A percentile compares a stretch with the other conserved stretches of the same genome.
These are phyloP conservation scores for Ispidina lecontei DNA, from an alignment of 2,797 vertebrate genomes.

Conservation along the genomic window DNA sequence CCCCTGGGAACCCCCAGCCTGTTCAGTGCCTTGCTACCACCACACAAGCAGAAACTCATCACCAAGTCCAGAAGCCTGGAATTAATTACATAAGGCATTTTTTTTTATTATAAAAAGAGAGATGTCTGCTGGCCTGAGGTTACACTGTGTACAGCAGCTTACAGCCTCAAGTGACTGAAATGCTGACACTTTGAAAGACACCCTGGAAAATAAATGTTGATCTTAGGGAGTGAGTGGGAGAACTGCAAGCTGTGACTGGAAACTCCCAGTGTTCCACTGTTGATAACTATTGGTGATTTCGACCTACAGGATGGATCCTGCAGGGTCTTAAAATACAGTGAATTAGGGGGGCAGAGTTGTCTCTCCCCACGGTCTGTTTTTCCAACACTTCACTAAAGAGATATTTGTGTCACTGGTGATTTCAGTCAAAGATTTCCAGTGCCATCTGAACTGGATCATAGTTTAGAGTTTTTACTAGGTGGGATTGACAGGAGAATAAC, in stretches of 20 bases:
- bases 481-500: not conserved
- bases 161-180: not conserved
- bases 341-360: not conserved
- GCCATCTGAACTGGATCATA: not conserved
- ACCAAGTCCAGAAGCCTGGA: rapidly evolving
- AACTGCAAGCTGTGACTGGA: not conserved
- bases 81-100: not conserved
- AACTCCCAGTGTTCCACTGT: not conserved
- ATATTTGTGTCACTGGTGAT: not conserved
- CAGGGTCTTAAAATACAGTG: not conserved
- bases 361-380: not conserved
- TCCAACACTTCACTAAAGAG: not conserved
- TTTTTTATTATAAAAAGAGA: not conserved
- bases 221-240: not conserved
- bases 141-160: not conserved
- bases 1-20: rapidly evolving
- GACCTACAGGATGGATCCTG: not conserved
- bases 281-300: not conserved
- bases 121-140: not conserved
- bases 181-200: not conserved
- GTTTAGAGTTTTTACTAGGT: not conserved
- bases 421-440: constrained; percentile 9
- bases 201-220: constrained; percentile 8
- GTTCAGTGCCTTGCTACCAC: rapidly evolving
- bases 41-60: not conserved